Evolutionary conservation across 2,113 vertebrate genomes (phyloP).

Genomic region (Holacanthus passer): DNA sequence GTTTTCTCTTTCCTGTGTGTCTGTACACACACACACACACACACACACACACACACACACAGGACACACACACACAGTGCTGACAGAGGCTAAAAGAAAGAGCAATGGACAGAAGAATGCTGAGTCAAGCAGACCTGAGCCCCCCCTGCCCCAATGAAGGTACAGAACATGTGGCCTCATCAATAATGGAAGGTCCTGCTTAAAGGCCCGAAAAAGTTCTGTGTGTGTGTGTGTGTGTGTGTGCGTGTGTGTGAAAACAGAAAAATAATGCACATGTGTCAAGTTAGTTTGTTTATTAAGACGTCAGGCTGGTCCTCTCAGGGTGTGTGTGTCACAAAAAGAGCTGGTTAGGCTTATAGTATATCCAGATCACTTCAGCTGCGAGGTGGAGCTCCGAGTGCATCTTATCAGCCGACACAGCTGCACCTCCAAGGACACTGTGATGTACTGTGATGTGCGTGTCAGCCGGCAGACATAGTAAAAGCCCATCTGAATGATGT

Average conservation of each 20-base stretch:
- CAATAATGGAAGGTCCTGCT: conserved; percentile 83
- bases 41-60: conserved; percentile 41
- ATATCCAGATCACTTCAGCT: conserved; percentile 51
- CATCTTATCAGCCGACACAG: conserved; percentile 69
- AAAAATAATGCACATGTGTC: conserved; percentile 6
- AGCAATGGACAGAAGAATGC: conserved; percentile 75
- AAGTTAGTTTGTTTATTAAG: conserved; percentile 1
- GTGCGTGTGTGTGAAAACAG: background rate
- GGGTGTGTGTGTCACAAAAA: conserved; percentile 1
- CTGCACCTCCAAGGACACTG: conserved; percentile 60
- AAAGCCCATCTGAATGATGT: conserved; percentile 45
- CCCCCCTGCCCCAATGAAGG: conserved; percentile 69
- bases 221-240: background rate
- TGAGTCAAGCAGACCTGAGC: conserved; percentile 81
- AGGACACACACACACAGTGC: conserved; percentile 60
- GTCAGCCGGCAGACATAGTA: conserved; percentile 31
- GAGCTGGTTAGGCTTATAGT: conserved; percentile 18
- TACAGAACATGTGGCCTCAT: conserved; percentile 81
- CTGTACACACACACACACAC: conserved; percentile 46
- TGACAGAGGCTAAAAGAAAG: conserved; percentile 77
- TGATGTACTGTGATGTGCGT: conserved; percentile 43
- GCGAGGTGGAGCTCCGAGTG: conserved; percentile 56
- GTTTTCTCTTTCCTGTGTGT: conserved; percentile 46
- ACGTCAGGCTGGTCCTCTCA: conserved; percentile 8
- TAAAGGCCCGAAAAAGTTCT: conserved; percentile 58